Percentiles rank a stretch among this genome's conserved stretches.
Conservation (phyloP, 2,113 vertebrate genomes). For the Capricornis sumatraensis region DNA sequence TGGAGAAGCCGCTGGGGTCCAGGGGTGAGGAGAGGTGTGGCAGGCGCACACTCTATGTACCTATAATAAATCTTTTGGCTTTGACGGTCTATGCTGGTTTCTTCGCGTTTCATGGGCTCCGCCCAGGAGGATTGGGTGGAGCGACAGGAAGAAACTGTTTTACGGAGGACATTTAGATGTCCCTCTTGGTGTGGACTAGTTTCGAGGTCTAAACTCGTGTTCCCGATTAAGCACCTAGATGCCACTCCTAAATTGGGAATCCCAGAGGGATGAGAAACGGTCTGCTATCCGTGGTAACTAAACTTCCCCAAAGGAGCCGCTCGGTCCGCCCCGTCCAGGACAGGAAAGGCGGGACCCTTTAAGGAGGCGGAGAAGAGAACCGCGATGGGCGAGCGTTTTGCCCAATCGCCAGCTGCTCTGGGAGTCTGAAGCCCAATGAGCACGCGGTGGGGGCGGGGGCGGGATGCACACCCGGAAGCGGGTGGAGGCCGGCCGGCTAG, state of each 20-base stretch:
- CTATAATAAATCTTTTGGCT: conserved; percentile 73
- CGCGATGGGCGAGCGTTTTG: background rate
- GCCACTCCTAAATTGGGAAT: background rate
- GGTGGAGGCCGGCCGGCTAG: conserved; percentile 1
- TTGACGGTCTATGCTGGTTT: conserved; percentile 54
- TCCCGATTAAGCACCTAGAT: background rate
- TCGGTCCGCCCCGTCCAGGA: background rate
- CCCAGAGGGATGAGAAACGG: background rate
- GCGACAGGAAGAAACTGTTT: background rate
- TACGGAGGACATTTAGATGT: background rate
- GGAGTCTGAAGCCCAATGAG: conserved; percentile 2
- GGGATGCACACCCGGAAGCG: conserved; percentile 60
- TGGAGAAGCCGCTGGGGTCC: conserved; percentile 22
- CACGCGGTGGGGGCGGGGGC: background rate
- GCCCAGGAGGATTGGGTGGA: background rate
- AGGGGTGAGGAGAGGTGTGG: conserved; percentile 52
- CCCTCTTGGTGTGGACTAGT: background rate
- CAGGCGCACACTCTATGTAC: conserved; percentile 71
- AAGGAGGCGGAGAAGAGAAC: conserved; percentile 28
- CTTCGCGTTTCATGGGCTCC: background rate
- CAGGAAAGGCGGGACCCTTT: conserved; percentile 38
- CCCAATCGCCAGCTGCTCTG: background rate
- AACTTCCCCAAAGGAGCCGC: conserved; percentile 3
- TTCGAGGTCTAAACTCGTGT: background rate
- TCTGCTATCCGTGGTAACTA: background rate